Base-by-base conservation (phyloP, 2,888 invertebrate species). In the Ceraclea dissimilis region DNA sequence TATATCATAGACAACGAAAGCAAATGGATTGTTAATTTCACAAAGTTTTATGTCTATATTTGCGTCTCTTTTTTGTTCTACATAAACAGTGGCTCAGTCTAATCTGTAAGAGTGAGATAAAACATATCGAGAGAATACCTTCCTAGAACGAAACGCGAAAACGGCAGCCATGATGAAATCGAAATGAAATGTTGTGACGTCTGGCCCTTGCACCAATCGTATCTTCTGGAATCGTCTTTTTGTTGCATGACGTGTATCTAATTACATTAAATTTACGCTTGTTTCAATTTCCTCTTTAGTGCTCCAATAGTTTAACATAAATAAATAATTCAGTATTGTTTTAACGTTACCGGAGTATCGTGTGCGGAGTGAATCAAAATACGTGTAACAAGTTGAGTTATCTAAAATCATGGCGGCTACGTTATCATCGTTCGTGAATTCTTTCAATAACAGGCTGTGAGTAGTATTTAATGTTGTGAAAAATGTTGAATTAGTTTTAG, bases 381-480 rank as follows among this genome's bases (percentile, higher is more conserved):
- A 26, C 26, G 26, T 26, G 4, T 26, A n/a, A 26, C 26, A 10
- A 26, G 26, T 10, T 26, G 49, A 49, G 18, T 48, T 18, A 48
- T 22, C 21, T 22, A 49, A n/a, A 52, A 69, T 67, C 65, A 84
- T 84, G 84, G 76, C 81, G 69, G 74, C 82, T 62, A 78, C 79
- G 65, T 70, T 85, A 62, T 75, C 80, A 66, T 76, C 79, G 59
- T 86, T 86, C 70, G 70, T 84, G 66, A 83, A 84, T 72, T 81
- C 84, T 64, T 86, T 86, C 73, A 82, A 80, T 70, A 82, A 79
- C 72, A 82, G 78, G 68, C 74, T 86, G 86, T 86, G 71, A 85
- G 86, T 85, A 26, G 26, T 26, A 10, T 26, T 26, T 26, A n/a
- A n/a, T n/a, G n/a, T n/a, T n/a, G n/a, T n/a, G n/a, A n/a, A n/a